Evolutionary conservation across 23 tunicate genomes (phyloP).

Genomic region (Phallusia fumigata): DNA sequence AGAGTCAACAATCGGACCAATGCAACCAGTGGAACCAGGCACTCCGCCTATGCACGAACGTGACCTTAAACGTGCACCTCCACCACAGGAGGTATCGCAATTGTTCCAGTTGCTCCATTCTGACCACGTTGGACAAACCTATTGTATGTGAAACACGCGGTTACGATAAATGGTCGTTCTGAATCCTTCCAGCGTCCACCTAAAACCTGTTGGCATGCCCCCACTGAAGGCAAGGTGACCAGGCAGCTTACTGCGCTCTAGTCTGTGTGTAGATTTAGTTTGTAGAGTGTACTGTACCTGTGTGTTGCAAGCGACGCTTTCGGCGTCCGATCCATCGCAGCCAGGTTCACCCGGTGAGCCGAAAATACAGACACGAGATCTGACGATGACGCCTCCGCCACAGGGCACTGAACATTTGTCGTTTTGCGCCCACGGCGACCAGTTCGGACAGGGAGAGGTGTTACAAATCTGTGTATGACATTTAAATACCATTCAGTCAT

Average conservation of each 20-base stretch:
- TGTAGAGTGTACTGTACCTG: conserved; percentile 38
- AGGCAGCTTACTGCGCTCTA: not conserved
- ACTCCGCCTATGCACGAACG: conserved; percentile 43
- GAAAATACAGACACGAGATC: conserved; percentile 52
- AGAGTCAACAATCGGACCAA: too few species aligned
- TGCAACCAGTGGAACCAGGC: conserved; percentile 50
- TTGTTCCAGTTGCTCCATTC: conserved; percentile 32
- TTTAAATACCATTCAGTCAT: too few species aligned
- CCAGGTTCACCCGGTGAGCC: conserved; percentile 66
- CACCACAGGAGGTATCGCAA: conserved; percentile 64
- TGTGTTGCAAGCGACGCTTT: conserved; percentile 49
- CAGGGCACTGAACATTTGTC: conserved; percentile 56
- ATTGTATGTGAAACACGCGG: not conserved
- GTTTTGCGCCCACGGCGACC: conserved; percentile 57
- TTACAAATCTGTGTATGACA: conserved; percentile 30
- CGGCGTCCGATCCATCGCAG: conserved; percentile 45
- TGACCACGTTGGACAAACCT: conserved; percentile 52
- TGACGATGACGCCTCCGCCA: conserved; percentile 59
- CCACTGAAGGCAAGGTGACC: not conserved
- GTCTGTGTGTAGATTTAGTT: not conserved
- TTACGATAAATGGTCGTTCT: not conserved
- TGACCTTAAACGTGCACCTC: conserved; percentile 29
- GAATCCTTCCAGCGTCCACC: not conserved
- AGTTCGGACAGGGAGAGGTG: conserved; percentile 43
- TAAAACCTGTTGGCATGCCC: not conserved